Evolutionary conservation across 2,113 vertebrate species (phyloP).

Genomic region (Columba janthina): DNA sequence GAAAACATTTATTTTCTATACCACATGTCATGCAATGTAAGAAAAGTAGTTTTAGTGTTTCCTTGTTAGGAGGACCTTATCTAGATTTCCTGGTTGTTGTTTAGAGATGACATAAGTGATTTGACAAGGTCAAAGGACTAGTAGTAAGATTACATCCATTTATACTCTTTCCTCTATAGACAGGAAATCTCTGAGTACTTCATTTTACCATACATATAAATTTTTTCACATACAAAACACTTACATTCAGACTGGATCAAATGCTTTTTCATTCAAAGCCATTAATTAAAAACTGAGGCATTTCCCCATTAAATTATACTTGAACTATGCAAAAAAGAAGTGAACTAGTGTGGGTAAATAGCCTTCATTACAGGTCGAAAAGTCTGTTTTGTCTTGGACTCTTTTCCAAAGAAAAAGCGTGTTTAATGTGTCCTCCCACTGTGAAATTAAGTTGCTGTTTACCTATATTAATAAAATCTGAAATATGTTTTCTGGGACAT

Average conservation of each 20-base stretch:
- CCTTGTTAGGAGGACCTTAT: constrained; percentile 13
- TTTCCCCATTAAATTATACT: neutral
- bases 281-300: neutral
- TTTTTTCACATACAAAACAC: neutral
- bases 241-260: neutral
- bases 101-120: constrained; percentile 16
- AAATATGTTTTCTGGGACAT: neutral
- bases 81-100: constrained; percentile 53
- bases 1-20: neutral
- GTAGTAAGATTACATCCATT: constrained; percentile 40
- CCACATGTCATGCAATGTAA: neutral
- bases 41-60: neutral
- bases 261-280: neutral
- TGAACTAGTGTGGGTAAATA: neutral
- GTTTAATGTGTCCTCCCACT: neutral
- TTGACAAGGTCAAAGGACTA: constrained; percentile 1
- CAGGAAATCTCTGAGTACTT: constrained; percentile 27
- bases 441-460: neutral
- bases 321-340: neutral
- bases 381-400: neutral
- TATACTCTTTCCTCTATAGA: neutral
- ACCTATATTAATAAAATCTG: neutral
- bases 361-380: neutral
- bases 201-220: neutral
- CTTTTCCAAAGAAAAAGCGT: neutral